These are phyloP conservation scores for Callionymus lyra DNA, from an alignment of 2,113 vertebrate genomes.

Conservation along the genomic window DNA sequence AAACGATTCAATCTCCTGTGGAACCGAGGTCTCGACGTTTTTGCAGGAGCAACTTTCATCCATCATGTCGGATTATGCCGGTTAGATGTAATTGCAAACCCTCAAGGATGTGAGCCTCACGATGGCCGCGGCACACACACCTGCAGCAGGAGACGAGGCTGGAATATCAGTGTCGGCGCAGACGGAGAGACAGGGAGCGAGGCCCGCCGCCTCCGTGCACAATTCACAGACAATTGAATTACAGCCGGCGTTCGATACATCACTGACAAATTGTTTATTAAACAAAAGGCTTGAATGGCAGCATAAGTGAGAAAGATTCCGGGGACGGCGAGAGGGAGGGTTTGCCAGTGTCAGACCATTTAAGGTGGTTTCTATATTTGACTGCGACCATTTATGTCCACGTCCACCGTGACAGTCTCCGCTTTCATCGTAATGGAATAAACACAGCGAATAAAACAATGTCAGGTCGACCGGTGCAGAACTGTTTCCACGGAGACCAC, in stretches of 20 bases:
- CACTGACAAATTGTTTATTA: constrained; percentile 72
- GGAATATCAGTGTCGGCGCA: constrained; percentile 23
- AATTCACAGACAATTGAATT: constrained; percentile 60
- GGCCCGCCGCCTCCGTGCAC: constrained; percentile 29
- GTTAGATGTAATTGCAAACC: constrained; percentile 63
- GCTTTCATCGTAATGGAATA: constrained; percentile 1
- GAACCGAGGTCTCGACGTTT: constrained; percentile 38
- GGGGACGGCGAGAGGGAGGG: constrained; percentile 1
- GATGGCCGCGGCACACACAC: constrained; percentile 7
- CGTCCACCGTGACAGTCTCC: neutral
- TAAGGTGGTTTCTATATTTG: constrained; percentile 16
- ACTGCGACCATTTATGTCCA: constrained; percentile 26
- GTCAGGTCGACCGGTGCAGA: constrained; percentile 13
- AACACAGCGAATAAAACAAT: constrained; percentile 17
- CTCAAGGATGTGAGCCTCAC: constrained; percentile 36
- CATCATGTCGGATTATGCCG: constrained; percentile 55
- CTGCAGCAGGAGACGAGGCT: constrained; percentile 15
- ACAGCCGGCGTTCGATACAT: constrained; percentile 54
- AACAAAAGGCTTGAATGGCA: constrained; percentile 64
- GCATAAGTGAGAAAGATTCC: constrained; percentile 40
- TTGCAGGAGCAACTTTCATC: constrained; percentile 38
- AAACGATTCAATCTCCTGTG: constrained; percentile 40
- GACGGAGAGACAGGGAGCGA: constrained; percentile 18
- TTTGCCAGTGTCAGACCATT: constrained; percentile 3
- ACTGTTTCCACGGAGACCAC: constrained; percentile 18